Evolutionary conservation across 2,113 vertebrate species (phyloP).

Genomic region (Psephotus haematonotus): DNA sequence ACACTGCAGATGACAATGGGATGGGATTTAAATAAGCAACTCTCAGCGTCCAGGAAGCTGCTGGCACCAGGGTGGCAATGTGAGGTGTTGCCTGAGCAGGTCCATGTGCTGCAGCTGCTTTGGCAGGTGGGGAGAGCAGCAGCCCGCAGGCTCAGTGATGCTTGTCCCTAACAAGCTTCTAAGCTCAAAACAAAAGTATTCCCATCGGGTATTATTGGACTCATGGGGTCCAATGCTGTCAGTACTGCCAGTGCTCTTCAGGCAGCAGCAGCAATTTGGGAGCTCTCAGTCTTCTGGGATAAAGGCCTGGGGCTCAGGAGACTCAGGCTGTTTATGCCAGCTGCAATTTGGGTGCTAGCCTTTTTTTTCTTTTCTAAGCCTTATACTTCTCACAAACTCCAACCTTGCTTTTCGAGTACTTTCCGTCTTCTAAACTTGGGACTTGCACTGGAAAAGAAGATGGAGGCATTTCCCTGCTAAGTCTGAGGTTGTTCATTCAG

Average conservation of each 20-base stretch:
- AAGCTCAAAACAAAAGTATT: not conserved
- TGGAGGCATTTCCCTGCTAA: not conserved
- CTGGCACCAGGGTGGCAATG: not conserved
- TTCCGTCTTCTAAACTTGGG: not conserved
- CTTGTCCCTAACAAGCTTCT: not conserved
- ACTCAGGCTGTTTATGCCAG: not conserved
- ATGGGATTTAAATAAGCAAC: not conserved
- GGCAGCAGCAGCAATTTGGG: not conserved
- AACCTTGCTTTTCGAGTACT: not conserved
- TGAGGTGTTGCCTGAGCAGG: not conserved
- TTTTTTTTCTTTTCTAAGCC: not conserved
- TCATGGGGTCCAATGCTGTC: not conserved
- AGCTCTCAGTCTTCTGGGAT: not conserved
- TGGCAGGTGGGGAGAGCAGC: not conserved
- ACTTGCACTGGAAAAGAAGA: not conserved
- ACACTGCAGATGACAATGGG: rapidly evolving
- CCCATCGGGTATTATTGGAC: not conserved
- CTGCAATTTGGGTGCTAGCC: not conserved
- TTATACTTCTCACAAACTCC: not conserved
- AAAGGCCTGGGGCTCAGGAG: not conserved
- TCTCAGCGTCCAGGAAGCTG: not conserved
- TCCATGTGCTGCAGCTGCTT: not conserved
- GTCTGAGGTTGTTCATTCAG: not conserved
- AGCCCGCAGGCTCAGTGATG: rapidly evolving
- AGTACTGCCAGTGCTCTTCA: not conserved